Percentiles rank a stretch among this genome's conserved stretches.
These are phyloP conservation scores for Synodontis membranacea DNA, from an alignment of 2,113 vertebrate species.

Conservation along the genomic window DNA sequence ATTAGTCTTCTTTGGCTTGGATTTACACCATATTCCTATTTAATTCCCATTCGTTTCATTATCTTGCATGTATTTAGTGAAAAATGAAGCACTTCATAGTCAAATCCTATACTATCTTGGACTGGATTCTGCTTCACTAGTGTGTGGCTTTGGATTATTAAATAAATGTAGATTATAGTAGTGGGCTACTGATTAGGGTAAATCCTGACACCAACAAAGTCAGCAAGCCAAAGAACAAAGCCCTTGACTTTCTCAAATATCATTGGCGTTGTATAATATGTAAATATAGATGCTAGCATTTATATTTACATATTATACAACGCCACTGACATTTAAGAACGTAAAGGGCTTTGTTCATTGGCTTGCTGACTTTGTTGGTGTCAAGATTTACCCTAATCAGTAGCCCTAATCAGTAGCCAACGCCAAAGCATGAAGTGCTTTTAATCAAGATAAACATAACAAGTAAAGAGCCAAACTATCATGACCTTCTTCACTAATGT, in stretches of 20 bases:
- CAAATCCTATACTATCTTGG: background rate
- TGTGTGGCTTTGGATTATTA: background rate
- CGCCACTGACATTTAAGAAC: too few relatives aligned
- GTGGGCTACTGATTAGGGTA: background rate
- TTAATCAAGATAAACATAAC: background rate
- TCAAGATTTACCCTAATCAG: too few relatives aligned
- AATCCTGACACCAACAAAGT: background rate
- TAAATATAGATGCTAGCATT: background rate
- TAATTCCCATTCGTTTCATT: background rate
- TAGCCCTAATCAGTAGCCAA: too few relatives aligned
- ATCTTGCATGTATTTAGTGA: background rate
- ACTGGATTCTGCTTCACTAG: background rate
- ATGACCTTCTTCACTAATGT: background rate
- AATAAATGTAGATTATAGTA: background rate
- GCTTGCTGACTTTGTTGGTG: too few relatives aligned
- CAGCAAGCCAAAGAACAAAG: background rate
- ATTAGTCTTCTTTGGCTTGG: background rate
- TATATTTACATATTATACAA: too few relatives aligned
- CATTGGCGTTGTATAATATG: background rate
- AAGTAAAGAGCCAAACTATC: background rate
- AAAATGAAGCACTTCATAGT: background rate
- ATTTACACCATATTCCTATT: background rate
- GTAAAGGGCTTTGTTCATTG: too few relatives aligned
- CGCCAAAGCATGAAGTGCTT: background rate
- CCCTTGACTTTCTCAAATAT: background rate